A percentile compares a stretch with the other conserved stretches of the same genome.
phyloP scores from a whole-genome alignment of 30 jellyfish, hydroid and myxozoan genomes.

The Cassiopea xamachana region DNA sequence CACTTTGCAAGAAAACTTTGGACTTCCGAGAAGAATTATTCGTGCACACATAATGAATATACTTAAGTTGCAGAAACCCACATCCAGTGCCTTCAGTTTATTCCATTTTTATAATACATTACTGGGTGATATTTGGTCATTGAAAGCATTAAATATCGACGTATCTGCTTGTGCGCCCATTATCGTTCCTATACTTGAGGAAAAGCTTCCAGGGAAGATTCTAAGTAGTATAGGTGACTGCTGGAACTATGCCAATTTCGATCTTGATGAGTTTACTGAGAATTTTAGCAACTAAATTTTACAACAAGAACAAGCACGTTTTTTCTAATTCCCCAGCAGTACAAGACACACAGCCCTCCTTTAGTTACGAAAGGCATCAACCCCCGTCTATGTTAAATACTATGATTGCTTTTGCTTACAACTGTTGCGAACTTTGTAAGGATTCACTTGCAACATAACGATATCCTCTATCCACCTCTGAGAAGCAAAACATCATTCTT shows the following conservation, averaged over 20 bases:
- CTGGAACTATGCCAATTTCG: background rate
- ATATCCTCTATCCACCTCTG: constrained; percentile 42
- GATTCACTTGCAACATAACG: constrained; percentile 40
- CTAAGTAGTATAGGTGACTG: constrained; percentile 11
- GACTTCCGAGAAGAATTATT: background rate
- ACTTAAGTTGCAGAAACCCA: constrained; percentile 19
- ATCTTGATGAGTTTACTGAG: background rate
- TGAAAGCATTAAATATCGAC: constrained; percentile 31
- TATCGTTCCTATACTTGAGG: constrained; percentile 32
- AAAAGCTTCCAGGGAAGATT: constrained; percentile 50
- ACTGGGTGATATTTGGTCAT: constrained; percentile 55
- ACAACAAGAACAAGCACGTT: background rate
- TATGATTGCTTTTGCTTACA: constrained; percentile 22
- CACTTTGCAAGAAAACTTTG: constrained; percentile 36
- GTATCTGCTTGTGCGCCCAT: constrained; percentile 61
- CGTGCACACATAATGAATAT: background rate
- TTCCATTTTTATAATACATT: constrained; percentile 37
- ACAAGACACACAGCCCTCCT: constrained; percentile 31
- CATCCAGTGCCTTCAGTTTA: constrained; percentile 18
- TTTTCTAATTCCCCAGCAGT: background rate
- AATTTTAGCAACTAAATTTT: constrained; percentile 16
- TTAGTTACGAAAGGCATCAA: constrained; percentile 7
- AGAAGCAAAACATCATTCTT: constrained; percentile 8
- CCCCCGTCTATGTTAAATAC: constrained; percentile 43
- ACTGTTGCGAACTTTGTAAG: constrained; percentile 41